Conservation (phyloP, 2,797 vertebrate genomes). For the Hybognathus amarus region DNA sequence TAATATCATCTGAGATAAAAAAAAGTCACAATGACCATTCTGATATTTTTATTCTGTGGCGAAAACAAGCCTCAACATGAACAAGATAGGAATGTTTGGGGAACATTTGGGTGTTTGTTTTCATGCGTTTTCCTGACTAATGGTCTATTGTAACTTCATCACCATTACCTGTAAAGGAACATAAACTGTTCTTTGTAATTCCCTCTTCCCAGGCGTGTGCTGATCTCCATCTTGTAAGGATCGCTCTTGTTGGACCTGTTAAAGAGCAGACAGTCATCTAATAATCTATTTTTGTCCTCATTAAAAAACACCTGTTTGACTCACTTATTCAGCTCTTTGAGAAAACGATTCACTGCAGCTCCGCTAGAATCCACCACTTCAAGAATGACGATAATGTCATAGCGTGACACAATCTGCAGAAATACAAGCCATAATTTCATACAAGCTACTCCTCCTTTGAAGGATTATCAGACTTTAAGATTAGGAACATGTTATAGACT, state of each 20-base stretch:
- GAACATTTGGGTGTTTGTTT: neutral
- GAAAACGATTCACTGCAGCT: constrained; percentile 62
- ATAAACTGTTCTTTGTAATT: constrained; percentile 83
- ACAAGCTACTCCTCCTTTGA: neutral
- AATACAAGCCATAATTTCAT: neutral
- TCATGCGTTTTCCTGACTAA: no score
- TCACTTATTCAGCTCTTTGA: constrained; percentile 76
- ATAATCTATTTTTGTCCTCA: neutral
- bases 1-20: no score
- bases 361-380: constrained; percentile 78
- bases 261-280: neutral
- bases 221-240: constrained; percentile 73
- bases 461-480: neutral
- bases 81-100: neutral
- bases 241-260: constrained; percentile 58
- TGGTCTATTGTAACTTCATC: neutral
- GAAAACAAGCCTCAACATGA: no score
- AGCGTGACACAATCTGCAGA: constrained; percentile 76
- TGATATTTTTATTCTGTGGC: no score
- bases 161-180: constrained; percentile 80
- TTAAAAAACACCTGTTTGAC: constrained; percentile 2
- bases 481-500: no score
- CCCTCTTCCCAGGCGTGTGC: constrained; percentile 72
- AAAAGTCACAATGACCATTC: no score
- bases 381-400: constrained; percentile 80